phyloP scores from a whole-genome alignment of 2,888 invertebrate species.

The Pyralis farinalis region DNA sequence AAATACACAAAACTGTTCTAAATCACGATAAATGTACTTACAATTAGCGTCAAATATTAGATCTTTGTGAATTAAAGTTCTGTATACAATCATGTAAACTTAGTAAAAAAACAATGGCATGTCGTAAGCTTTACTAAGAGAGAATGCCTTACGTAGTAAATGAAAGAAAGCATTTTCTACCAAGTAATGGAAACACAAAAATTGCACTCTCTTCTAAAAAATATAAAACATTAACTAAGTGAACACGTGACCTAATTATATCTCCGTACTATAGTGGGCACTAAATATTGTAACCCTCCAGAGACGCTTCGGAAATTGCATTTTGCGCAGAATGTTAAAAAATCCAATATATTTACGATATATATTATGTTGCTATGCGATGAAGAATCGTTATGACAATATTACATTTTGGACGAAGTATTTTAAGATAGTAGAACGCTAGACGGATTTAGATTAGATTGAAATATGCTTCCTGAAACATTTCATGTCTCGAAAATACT shows the following conservation, averaged over 20 bases:
- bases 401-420: not conserved
- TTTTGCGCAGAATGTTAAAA: slow-evolving; percentile 5
- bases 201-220: not conserved
- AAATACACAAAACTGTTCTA: no score
- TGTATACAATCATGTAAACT: no score
- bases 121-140: no score
- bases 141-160: not conserved
- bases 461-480: no score
- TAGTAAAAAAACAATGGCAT: no score
- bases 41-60: no score
- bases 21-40: no score
- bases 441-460: no score
- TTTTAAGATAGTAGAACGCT: no score
- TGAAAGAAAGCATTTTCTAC: not conserved
- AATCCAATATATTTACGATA: slow-evolving; percentile 6
- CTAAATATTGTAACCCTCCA: slow-evolving; percentile 7
- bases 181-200: not conserved
- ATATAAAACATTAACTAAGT: not conserved
- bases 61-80: no score
- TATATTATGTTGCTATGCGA: not conserved
- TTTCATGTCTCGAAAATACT: no score
- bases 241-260: slow-evolving; percentile 8
- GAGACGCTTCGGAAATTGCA: slow-evolving; percentile 8
- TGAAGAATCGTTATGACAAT: not conserved
- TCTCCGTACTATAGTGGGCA: slow-evolving; percentile 3